These are phyloP conservation scores for Fragum sueziense DNA, from an alignment of 2,888 invertebrate species.

Conservation along the genomic window DNA sequence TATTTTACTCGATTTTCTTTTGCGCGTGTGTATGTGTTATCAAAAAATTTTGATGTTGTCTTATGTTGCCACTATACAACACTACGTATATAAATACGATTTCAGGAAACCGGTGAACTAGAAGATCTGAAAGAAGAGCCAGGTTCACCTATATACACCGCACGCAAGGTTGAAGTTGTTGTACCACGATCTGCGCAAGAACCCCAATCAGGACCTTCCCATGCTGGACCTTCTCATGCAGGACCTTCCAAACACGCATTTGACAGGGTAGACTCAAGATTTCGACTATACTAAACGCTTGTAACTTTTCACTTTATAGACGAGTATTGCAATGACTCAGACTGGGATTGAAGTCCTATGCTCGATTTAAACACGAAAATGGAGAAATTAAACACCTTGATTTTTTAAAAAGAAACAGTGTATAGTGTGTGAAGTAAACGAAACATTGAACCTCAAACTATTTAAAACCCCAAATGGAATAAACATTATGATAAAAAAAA, in stretches of 20 bases:
- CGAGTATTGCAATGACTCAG: not conserved
- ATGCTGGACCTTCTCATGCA: no score
- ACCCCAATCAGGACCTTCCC: not conserved
- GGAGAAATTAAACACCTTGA: not conserved
- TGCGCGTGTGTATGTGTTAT: no score
- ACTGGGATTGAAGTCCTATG: not conserved
- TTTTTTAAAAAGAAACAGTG: not conserved
- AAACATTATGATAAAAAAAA: slow-evolving; percentile 4
- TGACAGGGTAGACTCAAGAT: no score
- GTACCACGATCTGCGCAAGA: not conserved
- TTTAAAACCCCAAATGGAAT: not conserved
- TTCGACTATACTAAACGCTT: not conserved
- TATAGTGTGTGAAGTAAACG: slow-evolving; percentile 4
- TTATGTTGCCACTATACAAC: no score
- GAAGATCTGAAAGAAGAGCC: not conserved
- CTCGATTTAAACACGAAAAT: not conserved
- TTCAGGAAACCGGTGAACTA: not conserved
- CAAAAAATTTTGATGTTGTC: no score
- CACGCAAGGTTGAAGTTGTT: not conserved
- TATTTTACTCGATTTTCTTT: not conserved
- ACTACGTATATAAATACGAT: no score
- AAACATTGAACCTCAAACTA: slow-evolving; percentile 5
- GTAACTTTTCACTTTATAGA: not conserved
- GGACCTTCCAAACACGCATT: no score
- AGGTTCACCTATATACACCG: not conserved